phyloP scores from a whole-genome alignment of 2,797 vertebrate genomes.

The Ceryle rudis region DNA sequence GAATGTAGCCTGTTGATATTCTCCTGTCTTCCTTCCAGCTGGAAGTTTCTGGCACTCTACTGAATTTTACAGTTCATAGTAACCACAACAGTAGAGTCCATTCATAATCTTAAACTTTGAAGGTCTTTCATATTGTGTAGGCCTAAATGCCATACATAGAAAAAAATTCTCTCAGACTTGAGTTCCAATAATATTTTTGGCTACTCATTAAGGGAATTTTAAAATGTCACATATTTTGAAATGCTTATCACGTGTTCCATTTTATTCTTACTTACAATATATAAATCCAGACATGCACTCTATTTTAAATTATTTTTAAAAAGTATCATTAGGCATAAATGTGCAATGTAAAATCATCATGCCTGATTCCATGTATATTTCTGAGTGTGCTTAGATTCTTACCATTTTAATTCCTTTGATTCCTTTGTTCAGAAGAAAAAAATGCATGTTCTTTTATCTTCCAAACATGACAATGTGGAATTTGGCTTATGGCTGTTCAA shows the following conservation, averaged over 20 bases:
- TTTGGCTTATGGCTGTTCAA: neutral
- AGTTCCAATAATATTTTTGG: conserved; percentile 65
- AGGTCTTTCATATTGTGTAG: conserved; percentile 64
- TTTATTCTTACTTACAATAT: neutral
- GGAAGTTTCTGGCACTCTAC: conserved; percentile 49
- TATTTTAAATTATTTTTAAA: neutral
- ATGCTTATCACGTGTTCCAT: neutral
- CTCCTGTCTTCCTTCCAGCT: conserved; percentile 63
- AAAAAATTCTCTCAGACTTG: conserved; percentile 52
- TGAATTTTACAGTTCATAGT: conserved; percentile 67
- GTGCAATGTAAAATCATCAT: neutral
- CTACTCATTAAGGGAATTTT: conserved; percentile 40
- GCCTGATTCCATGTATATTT: neutral
- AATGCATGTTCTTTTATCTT: neutral
- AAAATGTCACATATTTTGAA: conserved; percentile 27
- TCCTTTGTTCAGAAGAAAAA: neutral
- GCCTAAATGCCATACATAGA: conserved; percentile 63
- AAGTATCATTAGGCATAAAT: neutral
- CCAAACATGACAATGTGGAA: neutral
- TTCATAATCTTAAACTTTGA: conserved; percentile 73
- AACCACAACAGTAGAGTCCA: conserved; percentile 66
- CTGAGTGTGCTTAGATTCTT: neutral
- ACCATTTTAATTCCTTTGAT: neutral
- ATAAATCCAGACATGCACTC: neutral
- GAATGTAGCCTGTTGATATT: conserved; percentile 77